A percentile compares a stretch with the other conserved stretches of the same genome.
Evolutionary conservation across 2,797 vertebrate species (phyloP).

Genomic region (Uromys caudimaculatus): DNA sequence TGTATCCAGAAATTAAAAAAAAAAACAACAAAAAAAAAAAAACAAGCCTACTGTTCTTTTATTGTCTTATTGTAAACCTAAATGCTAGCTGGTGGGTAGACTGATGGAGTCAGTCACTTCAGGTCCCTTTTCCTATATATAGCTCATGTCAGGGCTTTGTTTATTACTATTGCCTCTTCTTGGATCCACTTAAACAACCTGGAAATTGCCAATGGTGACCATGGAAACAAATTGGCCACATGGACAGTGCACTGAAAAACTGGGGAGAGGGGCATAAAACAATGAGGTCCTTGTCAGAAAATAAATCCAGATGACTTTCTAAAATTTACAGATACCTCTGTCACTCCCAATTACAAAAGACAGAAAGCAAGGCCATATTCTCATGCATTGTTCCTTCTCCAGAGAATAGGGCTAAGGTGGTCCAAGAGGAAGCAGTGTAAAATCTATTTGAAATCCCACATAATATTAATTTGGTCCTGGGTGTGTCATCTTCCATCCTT

Average conservation of each 20-base stretch:
- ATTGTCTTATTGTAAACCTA: constrained; percentile 21
- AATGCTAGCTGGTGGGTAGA: constrained; percentile 37
- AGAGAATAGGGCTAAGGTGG: neutral
- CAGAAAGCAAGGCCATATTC: constrained; percentile 19
- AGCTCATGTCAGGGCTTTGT: constrained; percentile 11
- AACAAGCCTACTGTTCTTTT: neutral
- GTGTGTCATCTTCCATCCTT: neutral
- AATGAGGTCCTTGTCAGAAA: neutral
- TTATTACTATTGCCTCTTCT: constrained; percentile 55
- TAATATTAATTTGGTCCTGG: neutral
- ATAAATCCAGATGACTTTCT: constrained; percentile 51
- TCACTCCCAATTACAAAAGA: constrained; percentile 38
- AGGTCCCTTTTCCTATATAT: neutral
- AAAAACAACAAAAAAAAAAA: neutral
- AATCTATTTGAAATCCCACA: neutral
- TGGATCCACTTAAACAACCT: constrained; percentile 50
- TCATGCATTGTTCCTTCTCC: neutral
- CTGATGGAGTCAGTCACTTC: neutral
- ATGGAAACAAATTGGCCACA: constrained; percentile 65
- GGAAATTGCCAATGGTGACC: constrained; percentile 60
- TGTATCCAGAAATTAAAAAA: neutral
- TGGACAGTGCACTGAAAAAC: neutral
- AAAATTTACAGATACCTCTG: constrained; percentile 47
- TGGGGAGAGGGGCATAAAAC: neutral
- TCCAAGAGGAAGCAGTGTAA: neutral